These are phyloP conservation scores for Saguinus oedipus DNA, from an alignment of 2,797 vertebrate genomes.

Conservation along the genomic window DNA sequence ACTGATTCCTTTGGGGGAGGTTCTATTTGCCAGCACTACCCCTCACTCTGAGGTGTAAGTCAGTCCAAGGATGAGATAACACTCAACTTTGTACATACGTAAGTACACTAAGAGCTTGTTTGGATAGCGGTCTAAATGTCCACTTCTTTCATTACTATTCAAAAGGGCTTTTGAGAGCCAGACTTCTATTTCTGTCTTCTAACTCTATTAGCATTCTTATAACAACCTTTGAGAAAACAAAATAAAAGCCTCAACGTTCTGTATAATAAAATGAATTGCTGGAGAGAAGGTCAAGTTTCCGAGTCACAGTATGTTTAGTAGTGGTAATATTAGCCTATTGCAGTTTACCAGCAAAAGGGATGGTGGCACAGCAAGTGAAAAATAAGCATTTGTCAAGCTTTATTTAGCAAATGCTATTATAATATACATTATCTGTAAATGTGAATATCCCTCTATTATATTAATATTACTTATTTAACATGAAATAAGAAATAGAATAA, in stretches of 20 bases:
- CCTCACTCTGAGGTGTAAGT: neutral
- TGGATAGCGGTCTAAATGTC: neutral
- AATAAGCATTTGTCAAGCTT: neutral
- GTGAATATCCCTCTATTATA: neutral
- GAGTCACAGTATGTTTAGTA: neutral
- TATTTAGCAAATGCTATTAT: neutral
- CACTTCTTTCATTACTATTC: neutral
- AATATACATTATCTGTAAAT: neutral
- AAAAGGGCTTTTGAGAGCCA: neutral
- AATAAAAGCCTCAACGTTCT: neutral
- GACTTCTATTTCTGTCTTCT: neutral
- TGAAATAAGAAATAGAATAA: neutral
- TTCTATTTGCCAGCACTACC: neutral
- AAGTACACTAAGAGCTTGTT: too few relatives aligned
- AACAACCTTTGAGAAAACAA: neutral
- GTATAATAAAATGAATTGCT: neutral
- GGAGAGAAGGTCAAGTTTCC: neutral
- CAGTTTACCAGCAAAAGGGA: neutral
- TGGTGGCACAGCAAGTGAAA: neutral
- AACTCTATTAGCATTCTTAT: neutral
- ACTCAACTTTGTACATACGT: neutral
- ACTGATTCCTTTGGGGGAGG: neutral
- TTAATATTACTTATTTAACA: neutral
- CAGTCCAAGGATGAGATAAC: neutral
- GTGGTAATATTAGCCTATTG: neutral